Percentiles rank a stretch among this genome's conserved stretches.
These are phyloP conservation scores for Heliothis peltigera DNA, from an alignment of 2,888 invertebrate species.

Conservation along the genomic window DNA sequence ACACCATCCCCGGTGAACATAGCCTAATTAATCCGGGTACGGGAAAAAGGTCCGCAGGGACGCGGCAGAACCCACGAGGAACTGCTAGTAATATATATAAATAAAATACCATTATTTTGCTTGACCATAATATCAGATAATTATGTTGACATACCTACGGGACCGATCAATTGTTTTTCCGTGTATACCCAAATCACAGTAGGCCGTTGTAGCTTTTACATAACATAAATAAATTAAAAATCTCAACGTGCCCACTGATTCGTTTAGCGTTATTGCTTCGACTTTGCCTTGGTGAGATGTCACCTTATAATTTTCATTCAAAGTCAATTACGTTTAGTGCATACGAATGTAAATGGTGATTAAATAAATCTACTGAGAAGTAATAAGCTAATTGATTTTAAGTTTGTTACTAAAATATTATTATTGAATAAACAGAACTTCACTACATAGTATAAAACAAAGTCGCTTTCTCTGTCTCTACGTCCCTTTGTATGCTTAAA, in stretches of 20 bases:
- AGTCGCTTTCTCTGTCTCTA: too few species aligned
- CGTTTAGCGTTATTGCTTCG: slow-evolving; percentile 21
- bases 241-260: slow-evolving; percentile 21
- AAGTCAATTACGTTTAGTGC: slow-evolving; percentile 28
- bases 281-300: slow-evolving; percentile 26
- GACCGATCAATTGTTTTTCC: neutral
- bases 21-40: too few species aligned
- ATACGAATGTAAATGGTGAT: neutral
- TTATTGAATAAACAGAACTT: neutral
- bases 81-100: too few species aligned
- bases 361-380: neutral
- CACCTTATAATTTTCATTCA: slow-evolving; percentile 34
- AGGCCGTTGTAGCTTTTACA: slow-evolving; percentile 5
- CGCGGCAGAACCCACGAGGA: too few species aligned
- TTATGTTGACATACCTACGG: neutral
- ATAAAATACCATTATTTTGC: neutral
- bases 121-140: neutral
- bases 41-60: too few species aligned
- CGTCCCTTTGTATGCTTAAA: too few species aligned
- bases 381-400: neutral
- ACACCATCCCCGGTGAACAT: too few species aligned
- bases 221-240: slow-evolving; percentile 38
- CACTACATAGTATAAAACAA: too few species aligned
- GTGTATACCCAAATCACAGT: slow-evolving; percentile 16
- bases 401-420: neutral